Percentiles rank a stretch among this genome's conserved stretches.
Evolutionary conservation across 92 coral and sea anemone genomes (phyloP).

Genomic region (Zoanthus sansibaricus): DNA sequence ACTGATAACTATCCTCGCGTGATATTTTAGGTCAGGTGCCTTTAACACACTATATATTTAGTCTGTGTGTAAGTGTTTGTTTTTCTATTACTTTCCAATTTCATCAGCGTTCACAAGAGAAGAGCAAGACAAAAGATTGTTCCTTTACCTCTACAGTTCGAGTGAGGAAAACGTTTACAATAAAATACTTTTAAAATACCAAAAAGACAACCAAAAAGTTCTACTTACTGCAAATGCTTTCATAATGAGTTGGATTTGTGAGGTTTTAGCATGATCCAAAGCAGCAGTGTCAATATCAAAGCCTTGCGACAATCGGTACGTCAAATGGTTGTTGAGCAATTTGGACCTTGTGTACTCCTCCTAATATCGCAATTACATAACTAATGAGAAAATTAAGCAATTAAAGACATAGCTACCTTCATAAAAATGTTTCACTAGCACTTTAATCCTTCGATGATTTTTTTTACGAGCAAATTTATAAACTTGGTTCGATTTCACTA

Average conservation of each 20-base stretch:
- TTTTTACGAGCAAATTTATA: no score
- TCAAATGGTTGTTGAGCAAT: conserved; percentile 66
- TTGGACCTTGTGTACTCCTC: conserved; percentile 82
- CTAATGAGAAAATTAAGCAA: not conserved
- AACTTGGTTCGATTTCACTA: no score
- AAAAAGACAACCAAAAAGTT: not conserved
- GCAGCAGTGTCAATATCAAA: conserved; percentile 58
- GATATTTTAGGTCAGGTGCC: no score
- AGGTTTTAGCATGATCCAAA: conserved; percentile 72
- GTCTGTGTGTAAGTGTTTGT: no score
- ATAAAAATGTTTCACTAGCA: not conserved
- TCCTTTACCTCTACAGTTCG: not conserved
- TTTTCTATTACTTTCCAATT: no score
- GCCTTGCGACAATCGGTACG: conserved; percentile 60
- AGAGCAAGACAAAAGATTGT: not conserved
- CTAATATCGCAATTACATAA: conserved; percentile 49
- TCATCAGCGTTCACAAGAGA: no score
- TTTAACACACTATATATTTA: no score
- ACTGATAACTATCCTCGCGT: no score
- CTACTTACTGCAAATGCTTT: conserved; percentile 94
- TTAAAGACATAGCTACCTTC: not conserved
- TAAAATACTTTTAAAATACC: not conserved
- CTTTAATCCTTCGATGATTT: not conserved
- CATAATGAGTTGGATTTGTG: conserved; percentile 86
- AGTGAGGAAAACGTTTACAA: not conserved